These are phyloP conservation scores for Phocoena phocoena DNA, from an alignment of 2,113 vertebrate genomes.

Conservation along the genomic window DNA sequence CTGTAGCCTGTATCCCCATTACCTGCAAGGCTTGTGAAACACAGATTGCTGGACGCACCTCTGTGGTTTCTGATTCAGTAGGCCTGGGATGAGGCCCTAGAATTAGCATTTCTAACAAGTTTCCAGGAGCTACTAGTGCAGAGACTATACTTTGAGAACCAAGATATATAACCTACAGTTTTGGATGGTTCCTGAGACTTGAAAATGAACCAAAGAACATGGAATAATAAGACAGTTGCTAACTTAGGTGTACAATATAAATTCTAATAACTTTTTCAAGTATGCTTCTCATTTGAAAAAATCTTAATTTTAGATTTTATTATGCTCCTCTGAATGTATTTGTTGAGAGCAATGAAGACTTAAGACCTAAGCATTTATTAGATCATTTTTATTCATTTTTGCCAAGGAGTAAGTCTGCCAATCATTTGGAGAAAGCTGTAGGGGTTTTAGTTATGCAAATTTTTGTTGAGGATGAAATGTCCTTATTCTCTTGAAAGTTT, in stretches of 20 bases:
- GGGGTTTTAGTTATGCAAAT: slow-evolving; percentile 48
- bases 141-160: neutral
- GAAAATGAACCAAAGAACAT: neutral
- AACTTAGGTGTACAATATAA: neutral
- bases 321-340: slow-evolving; percentile 12
- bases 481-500: slow-evolving; percentile 57
- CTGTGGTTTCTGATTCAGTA: neutral
- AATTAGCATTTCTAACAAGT: slow-evolving; percentile 18
- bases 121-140: neutral
- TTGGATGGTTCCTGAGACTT: neutral
- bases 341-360: slow-evolving; percentile 24
- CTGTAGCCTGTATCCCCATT: neutral
- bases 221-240: neutral
- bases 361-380: neutral
- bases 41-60: neutral
- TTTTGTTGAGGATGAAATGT: slow-evolving; percentile 42
- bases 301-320: slow-evolving; percentile 36
- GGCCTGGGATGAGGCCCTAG: neutral
- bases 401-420: slow-evolving; percentile 23
- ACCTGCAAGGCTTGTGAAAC: neutral
- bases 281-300: neutral
- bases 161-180: neutral
- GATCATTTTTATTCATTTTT: slow-evolving; percentile 39
- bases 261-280: slow-evolving; percentile 23
- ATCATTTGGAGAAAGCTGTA: slow-evolving; percentile 50